These are phyloP conservation scores for Seira sanloemensis DNA, from an alignment of 2,888 invertebrate species.

Conservation along the genomic window DNA sequence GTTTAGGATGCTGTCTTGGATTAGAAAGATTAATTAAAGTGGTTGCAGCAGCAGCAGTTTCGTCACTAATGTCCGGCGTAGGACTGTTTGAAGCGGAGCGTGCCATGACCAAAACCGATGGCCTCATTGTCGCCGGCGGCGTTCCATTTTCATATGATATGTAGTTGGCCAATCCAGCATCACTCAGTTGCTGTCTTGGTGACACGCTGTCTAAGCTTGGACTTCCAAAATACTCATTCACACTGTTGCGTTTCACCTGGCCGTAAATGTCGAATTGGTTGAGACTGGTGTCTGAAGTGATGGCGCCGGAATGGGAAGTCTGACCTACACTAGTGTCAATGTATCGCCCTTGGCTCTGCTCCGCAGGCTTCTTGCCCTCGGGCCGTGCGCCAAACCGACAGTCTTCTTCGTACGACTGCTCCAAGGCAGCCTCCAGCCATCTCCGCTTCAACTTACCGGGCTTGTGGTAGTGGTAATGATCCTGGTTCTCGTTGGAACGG, in stretches of 20 bases:
- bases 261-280: conserved; percentile 57
- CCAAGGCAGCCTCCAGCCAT: conserved; percentile 71
- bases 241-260: conserved; percentile 6
- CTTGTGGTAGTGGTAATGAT: conserved; percentile 31
- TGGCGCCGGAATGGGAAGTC: background rate
- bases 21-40: conserved; percentile 28
- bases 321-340: no score
- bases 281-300: conserved; percentile 10
- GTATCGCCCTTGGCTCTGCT: background rate
- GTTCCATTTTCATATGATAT: no score
- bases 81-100: conserved; percentile 45
- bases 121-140: conserved; percentile 53
- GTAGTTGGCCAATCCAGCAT: background rate
- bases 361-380: background rate
- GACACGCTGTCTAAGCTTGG: no score
- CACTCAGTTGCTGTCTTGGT: no score
- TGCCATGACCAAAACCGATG: conserved; percentile 74
- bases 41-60: conserved; percentile 38
- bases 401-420: conserved; percentile 58
- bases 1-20: no score
- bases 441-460: conserved; percentile 72
- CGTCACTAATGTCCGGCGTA: background rate
- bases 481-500: background rate
- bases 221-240: background rate
- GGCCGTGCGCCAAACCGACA: background rate